These are phyloP conservation scores for Drosophila aldrichi DNA, from an alignment of 2,888 invertebrate species.

Conservation along the genomic window DNA sequence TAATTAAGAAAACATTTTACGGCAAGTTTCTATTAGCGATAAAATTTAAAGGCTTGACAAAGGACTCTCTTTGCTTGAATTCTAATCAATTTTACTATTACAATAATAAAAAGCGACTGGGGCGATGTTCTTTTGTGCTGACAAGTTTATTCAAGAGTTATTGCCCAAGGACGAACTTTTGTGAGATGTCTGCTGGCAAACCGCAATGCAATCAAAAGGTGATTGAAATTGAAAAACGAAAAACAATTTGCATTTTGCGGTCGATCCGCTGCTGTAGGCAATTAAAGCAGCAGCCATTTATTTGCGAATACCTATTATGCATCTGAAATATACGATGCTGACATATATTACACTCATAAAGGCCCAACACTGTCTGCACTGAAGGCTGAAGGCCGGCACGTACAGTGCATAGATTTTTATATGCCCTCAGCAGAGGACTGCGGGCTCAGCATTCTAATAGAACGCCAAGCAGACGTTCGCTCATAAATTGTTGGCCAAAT, in stretches of 20 bases:
- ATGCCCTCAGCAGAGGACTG: slow-evolving; percentile 27
- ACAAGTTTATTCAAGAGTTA: slow-evolving; percentile 11
- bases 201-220: slow-evolving; percentile 54
- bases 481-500: slow-evolving; percentile 63
- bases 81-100: slow-evolving; percentile 28
- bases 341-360: neutral
- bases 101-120: neutral
- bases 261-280: slow-evolving; percentile 38
- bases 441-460: slow-evolving; percentile 37
- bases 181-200: slow-evolving; percentile 26
- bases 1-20: slow-evolving; percentile 56
- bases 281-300: slow-evolving; percentile 34
- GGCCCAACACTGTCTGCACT: slow-evolving; percentile 17
- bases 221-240: slow-evolving; percentile 34
- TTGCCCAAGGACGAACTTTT: too few relatives aligned
- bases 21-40: slow-evolving; percentile 36
- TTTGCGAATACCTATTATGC: neutral
- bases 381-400: slow-evolving; percentile 55
- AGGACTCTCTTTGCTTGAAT: slow-evolving; percentile 10
- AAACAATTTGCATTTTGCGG: slow-evolving; percentile 21
- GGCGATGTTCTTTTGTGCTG: slow-evolving; percentile 45
- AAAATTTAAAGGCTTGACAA: slow-evolving; percentile 19
- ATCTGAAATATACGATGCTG: neutral
- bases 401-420: slow-evolving; percentile 68
- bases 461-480: slow-evolving; percentile 9